These are phyloP conservation scores for Decapterus maruadsi DNA, from an alignment of 2,797 vertebrate genomes.

Conservation along the genomic window DNA sequence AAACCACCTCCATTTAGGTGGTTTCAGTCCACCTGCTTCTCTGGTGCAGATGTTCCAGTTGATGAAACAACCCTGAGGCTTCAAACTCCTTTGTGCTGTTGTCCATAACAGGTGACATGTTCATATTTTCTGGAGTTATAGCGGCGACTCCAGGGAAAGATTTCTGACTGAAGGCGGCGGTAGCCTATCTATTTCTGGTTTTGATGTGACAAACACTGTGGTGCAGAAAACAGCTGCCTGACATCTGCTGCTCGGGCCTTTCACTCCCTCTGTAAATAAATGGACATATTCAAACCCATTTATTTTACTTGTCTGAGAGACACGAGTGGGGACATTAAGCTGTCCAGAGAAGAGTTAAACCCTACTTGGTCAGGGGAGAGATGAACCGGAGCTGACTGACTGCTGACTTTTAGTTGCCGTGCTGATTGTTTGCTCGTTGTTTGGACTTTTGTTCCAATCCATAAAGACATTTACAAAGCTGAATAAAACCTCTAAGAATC, in stretches of 20 bases:
- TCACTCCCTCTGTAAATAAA: slow-evolving; percentile 13
- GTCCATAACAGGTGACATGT: slow-evolving; percentile 20
- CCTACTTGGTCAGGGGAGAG: background rate
- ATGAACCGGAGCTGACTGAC: slow-evolving; percentile 24
- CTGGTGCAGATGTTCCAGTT: background rate
- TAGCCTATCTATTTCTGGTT: slow-evolving; percentile 32
- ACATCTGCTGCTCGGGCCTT: slow-evolving; percentile 27
- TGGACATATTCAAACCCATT: slow-evolving; percentile 25
- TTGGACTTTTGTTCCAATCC: slow-evolving; percentile 8
- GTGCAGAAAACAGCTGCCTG: slow-evolving; percentile 8
- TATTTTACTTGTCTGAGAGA: slow-evolving; percentile 29
- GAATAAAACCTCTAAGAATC: background rate
- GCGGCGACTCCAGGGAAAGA: slow-evolving; percentile 18
- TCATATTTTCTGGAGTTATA: slow-evolving; percentile 22
- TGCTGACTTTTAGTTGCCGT: slow-evolving; percentile 6
- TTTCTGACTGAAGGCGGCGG: slow-evolving; percentile 7
- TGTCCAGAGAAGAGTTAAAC: slow-evolving; percentile 8
- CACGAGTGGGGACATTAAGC: slow-evolving; percentile 35
- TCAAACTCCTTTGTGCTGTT: background rate
- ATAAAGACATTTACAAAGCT: slow-evolving; percentile 12
- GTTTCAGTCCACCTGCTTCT: background rate
- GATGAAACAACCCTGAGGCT: slow-evolving; percentile 8
- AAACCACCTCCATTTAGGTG: background rate
- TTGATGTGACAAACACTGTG: slow-evolving; percentile 27
- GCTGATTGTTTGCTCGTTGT: slow-evolving; percentile 18